Evolutionary conservation across 2,888 invertebrate species (phyloP).

Genomic region (Cheilosia pagana): DNA sequence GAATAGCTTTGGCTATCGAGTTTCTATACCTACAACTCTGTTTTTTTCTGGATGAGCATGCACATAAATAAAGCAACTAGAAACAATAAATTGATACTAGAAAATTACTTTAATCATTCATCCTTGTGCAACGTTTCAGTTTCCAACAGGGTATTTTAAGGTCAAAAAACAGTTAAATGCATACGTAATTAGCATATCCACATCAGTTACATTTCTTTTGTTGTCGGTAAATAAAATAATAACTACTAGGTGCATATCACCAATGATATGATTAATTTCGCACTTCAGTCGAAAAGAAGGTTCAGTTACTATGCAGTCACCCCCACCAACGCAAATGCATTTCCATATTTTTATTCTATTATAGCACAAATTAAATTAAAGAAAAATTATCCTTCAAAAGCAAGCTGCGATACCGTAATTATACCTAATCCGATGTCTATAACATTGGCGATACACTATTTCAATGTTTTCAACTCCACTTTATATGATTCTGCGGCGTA

Average conservation of each 20-base stretch:
- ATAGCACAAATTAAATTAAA: conserved; percentile 34
- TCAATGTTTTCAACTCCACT: background rate
- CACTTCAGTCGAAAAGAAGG: background rate
- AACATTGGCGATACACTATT: background rate
- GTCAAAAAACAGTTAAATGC: too few relatives aligned
- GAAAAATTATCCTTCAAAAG: background rate
- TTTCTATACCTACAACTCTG: too few relatives aligned
- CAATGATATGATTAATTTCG: background rate
- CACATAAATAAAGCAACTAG: background rate
- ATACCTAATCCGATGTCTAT: too few relatives aligned
- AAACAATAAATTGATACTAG: too few relatives aligned
- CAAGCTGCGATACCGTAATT: too few relatives aligned
- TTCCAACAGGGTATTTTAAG: too few relatives aligned
- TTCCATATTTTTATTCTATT: background rate
- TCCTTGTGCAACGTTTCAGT: too few relatives aligned
- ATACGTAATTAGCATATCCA: too few relatives aligned
- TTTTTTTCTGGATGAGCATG: background rate
- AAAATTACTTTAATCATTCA: too few relatives aligned
- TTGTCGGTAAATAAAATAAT: background rate
- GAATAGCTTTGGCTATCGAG: too few relatives aligned
- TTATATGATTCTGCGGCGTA: background rate
- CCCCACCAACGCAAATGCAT: background rate
- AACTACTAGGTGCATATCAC: background rate
- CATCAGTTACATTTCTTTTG: background rate
- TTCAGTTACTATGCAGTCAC: conserved; percentile 4